Evolutionary conservation across 2,888 invertebrate genomes (phyloP).

Genomic region (Eupelmus urozonus): DNA sequence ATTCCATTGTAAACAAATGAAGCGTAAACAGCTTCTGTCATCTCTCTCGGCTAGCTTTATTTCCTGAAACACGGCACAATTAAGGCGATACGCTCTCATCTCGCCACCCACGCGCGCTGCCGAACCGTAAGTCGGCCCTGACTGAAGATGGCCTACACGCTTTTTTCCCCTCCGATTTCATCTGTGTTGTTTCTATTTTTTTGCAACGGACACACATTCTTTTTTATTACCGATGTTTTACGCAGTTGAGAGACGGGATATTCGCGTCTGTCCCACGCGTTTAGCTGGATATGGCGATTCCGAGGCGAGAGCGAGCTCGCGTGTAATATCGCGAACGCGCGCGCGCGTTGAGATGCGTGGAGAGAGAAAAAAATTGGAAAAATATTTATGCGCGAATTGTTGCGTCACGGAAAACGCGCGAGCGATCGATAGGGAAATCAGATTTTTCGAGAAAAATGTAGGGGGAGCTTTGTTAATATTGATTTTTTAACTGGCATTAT

Average conservation of each 20-base stretch:
- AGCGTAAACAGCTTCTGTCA: conserved; percentile 8
- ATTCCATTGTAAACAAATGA: conserved; percentile 49
- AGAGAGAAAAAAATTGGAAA: conserved; percentile 39
- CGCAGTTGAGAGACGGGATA: conserved; percentile 8
- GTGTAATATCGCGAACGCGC: too few relatives aligned
- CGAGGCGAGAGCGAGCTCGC: neutral
- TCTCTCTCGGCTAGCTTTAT: conserved; percentile 5
- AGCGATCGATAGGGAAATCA: neutral
- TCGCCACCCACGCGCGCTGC: conserved; percentile 28
- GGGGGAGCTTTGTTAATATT: too few relatives aligned
- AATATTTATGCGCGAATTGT: conserved; percentile 23
- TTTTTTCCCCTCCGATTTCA: conserved; percentile 11
- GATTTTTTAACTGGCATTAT: too few relatives aligned
- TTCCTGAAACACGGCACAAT: conserved; percentile 43
- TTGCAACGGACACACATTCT: neutral
- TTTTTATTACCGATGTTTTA: conserved; percentile 13
- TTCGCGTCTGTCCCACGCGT: conserved; percentile 56
- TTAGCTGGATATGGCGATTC: conserved; percentile 54
- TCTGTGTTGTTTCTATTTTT: neutral
- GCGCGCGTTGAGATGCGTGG: neutral
- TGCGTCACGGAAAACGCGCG: conserved; percentile 31
- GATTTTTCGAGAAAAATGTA: conserved; percentile 10
- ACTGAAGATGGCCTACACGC: neutral
- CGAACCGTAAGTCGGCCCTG: conserved; percentile 32
- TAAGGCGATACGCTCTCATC: conserved; percentile 13